Base-by-base conservation (phyloP, 92 coral and sea anemone species). In the Phenganax subtilis region DNA sequence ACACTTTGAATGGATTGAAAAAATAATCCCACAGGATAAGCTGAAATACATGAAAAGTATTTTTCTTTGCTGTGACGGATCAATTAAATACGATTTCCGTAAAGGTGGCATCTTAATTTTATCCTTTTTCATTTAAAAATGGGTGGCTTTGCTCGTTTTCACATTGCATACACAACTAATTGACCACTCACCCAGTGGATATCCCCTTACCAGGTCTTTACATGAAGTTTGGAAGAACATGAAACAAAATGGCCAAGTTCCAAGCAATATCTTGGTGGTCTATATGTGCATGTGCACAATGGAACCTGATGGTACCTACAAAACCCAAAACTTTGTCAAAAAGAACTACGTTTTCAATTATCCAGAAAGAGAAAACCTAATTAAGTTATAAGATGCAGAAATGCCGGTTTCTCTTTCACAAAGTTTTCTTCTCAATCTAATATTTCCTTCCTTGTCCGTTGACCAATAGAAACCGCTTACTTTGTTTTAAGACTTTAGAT, bases 61-160 rank as follows among this genome's bases (percentile, higher is more conserved):
- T 20, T 68, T 68, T 12, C 73, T 68, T 30, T 30, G 73, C 73
- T 68, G 54, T 68, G 73, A 68, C 73, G 73, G 52, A 16, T 68
- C 47, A 2, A 17, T 59, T 59, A 7, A 64, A 68, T 37, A 10
- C 73, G n/a, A 68, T 68, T 68, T 68, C 73, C 73, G 73, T 12
- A 9, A 53, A 37, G 73, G 73, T 68, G 73, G 73, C 73, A 37
- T 68, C 14, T 30, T 68, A 30, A 37, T 68, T 68, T 30, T 30
- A 68, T 53, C 44, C 73, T 68, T 37, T 37, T 37, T 37, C 47
- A 37, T 37, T 37, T 68, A 44, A 64, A 64, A 64, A 17, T 64
- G 73, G 73, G 73, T 30, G 73, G 11, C 73, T 29, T 68, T 68
- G 7, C 31, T 0, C 67, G 27, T 61, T 61, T 7, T 61, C 67